phyloP scores from a whole-genome alignment of 2,113 vertebrate genomes.

The Narcine bancroftii region DNA sequence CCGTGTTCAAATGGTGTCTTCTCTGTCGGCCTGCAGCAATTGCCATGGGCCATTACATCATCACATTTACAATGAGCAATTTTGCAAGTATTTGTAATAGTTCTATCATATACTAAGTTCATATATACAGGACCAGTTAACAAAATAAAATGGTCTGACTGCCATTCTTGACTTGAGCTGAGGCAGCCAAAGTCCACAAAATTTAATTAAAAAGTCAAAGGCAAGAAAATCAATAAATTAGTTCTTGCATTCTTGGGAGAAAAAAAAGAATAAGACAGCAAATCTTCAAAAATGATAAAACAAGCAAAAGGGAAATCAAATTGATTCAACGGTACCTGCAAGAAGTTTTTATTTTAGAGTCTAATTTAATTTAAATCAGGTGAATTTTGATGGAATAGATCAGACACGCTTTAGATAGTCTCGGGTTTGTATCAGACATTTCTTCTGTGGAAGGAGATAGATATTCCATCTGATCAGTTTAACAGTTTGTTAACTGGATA shows the following conservation, averaged over 20 bases:
- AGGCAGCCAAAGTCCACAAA: slow-evolving; percentile 52
- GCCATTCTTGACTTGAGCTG: slow-evolving; percentile 51
- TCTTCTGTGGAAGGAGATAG: not conserved
- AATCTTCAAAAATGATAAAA: not conserved
- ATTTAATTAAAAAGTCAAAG: slow-evolving; percentile 46
- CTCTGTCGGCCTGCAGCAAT: no score
- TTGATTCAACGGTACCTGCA: not conserved
- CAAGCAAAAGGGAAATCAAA: not conserved
- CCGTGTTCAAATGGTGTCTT: no score
- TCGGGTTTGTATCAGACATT: not conserved
- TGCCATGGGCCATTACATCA: no score
- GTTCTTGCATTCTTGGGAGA: slow-evolving; percentile 39
- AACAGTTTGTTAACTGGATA: not conserved
- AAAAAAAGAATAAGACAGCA: slow-evolving; percentile 37
- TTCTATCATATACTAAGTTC: slow-evolving; percentile 52
- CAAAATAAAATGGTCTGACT: slow-evolving; percentile 62
- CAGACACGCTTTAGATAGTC: not conserved
- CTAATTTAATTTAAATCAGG: not conserved
- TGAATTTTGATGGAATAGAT: not conserved
- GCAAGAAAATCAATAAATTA: slow-evolving; percentile 47
- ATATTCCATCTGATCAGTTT: not conserved
- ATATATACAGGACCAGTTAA: slow-evolving; percentile 78
- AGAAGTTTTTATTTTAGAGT: not conserved
- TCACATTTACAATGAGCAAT: not conserved
- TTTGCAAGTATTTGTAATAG: not conserved